Percentiles rank a stretch among this genome's conserved stretches.
phyloP scores from a whole-genome alignment of 2,888 invertebrate species.

The Athalia rosae region DNA sequence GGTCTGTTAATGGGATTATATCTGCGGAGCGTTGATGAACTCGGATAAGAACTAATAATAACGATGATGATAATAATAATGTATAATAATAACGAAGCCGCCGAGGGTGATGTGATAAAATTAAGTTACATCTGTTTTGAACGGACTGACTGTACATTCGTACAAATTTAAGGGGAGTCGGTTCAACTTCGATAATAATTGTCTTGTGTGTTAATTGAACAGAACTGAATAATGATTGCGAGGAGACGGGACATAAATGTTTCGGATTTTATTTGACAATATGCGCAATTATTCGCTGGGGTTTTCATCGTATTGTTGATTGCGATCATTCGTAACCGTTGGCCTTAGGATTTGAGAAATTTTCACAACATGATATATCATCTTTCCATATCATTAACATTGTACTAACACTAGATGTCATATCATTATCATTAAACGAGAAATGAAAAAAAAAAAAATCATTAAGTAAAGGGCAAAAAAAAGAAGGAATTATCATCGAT shows the following conservation, averaged over 20 bases:
- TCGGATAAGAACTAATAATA: no score
- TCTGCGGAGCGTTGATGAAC: background rate
- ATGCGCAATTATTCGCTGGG: background rate
- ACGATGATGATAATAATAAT: no score
- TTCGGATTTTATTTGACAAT: no score
- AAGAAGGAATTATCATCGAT: slow-evolving; percentile 51
- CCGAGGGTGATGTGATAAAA: no score
- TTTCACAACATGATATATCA: slow-evolving; percentile 44
- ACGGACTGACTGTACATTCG: no score
- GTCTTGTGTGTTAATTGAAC: no score
- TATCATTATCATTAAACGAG: slow-evolving; percentile 60
- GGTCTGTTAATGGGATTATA: background rate
- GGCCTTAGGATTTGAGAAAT: slow-evolving; percentile 15
- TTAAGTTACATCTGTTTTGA: no score
- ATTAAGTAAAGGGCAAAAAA: background rate
- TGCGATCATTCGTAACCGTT: background rate
- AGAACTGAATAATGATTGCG: no score
- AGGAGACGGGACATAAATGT: no score
- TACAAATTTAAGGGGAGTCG: no score
- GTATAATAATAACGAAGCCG: no score
- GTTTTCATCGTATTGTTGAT: background rate
- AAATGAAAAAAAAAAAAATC: background rate
- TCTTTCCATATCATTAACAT: slow-evolving; percentile 63
- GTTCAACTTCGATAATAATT: no score
- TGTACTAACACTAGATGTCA: slow-evolving; percentile 63